These are phyloP conservation scores for Chrysolina americana DNA, from an alignment of 2,888 invertebrate species.

Conservation along the genomic window DNA sequence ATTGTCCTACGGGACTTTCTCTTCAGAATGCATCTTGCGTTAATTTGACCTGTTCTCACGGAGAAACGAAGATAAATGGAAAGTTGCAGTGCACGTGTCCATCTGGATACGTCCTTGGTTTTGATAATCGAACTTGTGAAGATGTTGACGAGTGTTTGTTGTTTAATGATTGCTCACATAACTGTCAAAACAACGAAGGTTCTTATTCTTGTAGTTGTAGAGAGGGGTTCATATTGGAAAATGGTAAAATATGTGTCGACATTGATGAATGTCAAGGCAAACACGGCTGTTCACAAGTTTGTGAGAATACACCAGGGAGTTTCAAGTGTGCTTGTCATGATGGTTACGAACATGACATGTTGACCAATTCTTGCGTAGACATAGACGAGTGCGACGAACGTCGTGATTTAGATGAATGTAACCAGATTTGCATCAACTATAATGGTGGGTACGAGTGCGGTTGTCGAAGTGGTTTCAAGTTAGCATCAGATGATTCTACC, in stretches of 20 bases:
- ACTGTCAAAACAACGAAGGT: conserved; percentile 72
- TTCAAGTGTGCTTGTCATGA: conserved; percentile 75
- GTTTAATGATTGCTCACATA: conserved; percentile 69
- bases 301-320: conserved; percentile 67
- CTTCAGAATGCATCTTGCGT: conserved; percentile 61
- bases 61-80: conserved; percentile 61
- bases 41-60: conserved; percentile 64
- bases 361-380: conserved; percentile 71
- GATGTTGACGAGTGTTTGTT: conserved; percentile 70
- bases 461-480: conserved; percentile 69
- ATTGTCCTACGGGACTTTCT: conserved; percentile 58
- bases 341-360: conserved; percentile 71
- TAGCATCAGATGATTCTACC: conserved; percentile 67
- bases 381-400: conserved; percentile 62
- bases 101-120: conserved; percentile 64
- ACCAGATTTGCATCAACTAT: conserved; percentile 59
- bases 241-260: conserved; percentile 62
- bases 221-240: conserved; percentile 68
- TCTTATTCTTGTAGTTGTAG: conserved; percentile 75
- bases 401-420: conserved; percentile 61
- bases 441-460: conserved; percentile 65
- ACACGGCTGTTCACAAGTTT: conserved; percentile 68
- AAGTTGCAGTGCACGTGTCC: conserved; percentile 68
- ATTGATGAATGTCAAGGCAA: conserved; percentile 66
- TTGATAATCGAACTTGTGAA: conserved; percentile 66